These are phyloP conservation scores for Hystrix brachyura DNA, from an alignment of 2,113 vertebrate species.

Conservation along the genomic window DNA sequence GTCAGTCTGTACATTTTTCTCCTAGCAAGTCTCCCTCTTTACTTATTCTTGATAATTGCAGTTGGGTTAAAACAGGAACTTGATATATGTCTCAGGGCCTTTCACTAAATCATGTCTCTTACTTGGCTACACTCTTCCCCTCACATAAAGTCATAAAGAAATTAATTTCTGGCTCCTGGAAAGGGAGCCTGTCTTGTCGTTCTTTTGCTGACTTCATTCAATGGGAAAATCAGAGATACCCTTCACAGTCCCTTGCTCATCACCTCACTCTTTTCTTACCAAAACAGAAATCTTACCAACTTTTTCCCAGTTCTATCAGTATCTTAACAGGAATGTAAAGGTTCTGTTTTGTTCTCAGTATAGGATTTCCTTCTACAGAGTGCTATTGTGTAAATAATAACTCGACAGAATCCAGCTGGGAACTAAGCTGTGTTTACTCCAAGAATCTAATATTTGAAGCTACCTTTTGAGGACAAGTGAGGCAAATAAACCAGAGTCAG, in stretches of 20 bases:
- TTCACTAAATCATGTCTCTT: not conserved
- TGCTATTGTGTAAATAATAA: not conserved
- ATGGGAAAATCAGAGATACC: not conserved
- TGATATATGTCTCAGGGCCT: not conserved
- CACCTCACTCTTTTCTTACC: not conserved
- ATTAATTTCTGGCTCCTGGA: not conserved
- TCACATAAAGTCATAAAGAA: not conserved
- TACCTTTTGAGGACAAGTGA: not conserved
- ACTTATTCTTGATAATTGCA: conserved; percentile 17
- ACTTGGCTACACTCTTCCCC: not conserved
- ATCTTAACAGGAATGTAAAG: not conserved
- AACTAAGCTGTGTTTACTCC: not conserved
- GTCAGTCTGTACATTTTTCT: conserved; percentile 14
- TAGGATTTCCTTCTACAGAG: not conserved
- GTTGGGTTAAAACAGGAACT: conserved; percentile 22
- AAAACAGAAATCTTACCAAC: not conserved
- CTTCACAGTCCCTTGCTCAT: too few species aligned
- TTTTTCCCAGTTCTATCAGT: not conserved
- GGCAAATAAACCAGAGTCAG: not conserved
- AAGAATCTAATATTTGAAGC: not conserved
- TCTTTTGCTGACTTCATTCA: not conserved
- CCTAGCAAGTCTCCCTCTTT: not conserved
- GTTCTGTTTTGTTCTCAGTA: not conserved
- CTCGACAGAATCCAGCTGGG: not conserved
- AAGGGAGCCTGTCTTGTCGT: not conserved